A percentile compares a stretch with the other conserved stretches of the same genome.
phyloP scores from a whole-genome alignment of 1,140 invertebrate genomes.

The Stegodyphus dumicola region DNA sequence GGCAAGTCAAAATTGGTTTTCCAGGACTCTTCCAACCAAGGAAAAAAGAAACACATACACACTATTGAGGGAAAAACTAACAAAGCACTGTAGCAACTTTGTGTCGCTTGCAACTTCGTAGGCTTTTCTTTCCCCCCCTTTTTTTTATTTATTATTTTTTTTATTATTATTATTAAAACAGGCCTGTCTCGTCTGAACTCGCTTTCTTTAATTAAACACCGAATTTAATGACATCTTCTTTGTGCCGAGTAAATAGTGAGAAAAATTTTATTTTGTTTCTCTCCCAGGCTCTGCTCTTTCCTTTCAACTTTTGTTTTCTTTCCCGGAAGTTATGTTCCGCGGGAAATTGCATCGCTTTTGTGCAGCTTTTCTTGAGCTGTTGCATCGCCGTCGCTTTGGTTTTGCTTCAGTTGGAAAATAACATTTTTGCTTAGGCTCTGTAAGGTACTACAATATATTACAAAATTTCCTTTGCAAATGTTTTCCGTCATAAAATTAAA shows the following conservation, averaged over 20 bases:
- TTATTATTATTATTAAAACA: constrained; percentile 14
- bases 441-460: no score
- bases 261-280: background rate
- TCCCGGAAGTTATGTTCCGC: constrained; percentile 22
- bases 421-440: no score
- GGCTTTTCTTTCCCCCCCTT: background rate
- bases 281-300: background rate
- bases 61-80: constrained; percentile 42
- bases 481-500: no score
- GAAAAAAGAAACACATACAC: background rate
- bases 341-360: background rate
- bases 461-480: no score
- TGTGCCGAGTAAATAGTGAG: constrained; percentile 42
- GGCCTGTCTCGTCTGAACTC: background rate
- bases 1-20: constrained; percentile 44
- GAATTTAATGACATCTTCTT: constrained; percentile 59
- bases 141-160: background rate
- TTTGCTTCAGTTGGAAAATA: no score
- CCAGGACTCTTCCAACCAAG: constrained; percentile 13
- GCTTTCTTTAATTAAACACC: constrained; percentile 51
- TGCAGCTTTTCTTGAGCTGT: no score
- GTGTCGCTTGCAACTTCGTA: background rate
- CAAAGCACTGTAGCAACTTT: constrained; percentile 4
- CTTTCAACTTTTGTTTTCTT: constrained; percentile 25
- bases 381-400: no score